Evolutionary conservation across 2,797 vertebrate genomes (phyloP).

Genomic region (Taeniopygia guttata): DNA sequence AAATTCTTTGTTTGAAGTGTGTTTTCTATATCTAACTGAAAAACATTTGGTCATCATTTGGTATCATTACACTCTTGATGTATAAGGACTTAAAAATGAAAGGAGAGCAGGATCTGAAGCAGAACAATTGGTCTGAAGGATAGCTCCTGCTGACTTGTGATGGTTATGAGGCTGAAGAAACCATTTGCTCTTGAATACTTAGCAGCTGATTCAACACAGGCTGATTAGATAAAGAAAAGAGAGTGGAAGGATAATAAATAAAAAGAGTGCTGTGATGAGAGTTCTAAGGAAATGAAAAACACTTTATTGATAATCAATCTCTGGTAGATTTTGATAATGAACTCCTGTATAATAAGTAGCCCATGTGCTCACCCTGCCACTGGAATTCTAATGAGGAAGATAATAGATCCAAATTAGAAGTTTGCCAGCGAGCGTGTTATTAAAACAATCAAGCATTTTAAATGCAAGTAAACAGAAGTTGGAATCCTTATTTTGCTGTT

Average conservation of each 20-base stretch:
- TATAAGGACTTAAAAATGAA: constrained; percentile 15
- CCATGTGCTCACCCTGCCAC: neutral
- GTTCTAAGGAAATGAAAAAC: constrained; percentile 51
- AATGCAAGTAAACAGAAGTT: constrained; percentile 23
- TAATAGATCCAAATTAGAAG: constrained; percentile 48
- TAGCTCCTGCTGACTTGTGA: neutral
- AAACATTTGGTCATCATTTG: neutral
- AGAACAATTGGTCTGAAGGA: constrained; percentile 12
- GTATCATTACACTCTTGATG: neutral
- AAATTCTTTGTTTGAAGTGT: neutral
- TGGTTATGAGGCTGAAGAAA: constrained; percentile 11
- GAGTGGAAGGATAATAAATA: constrained; percentile 47
- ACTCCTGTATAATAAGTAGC: constrained; percentile 50
- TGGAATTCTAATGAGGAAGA: constrained; percentile 48
- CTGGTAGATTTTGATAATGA: constrained; percentile 60
- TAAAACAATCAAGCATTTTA: constrained; percentile 72
- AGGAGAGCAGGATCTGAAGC: neutral
- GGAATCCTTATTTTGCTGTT: neutral
- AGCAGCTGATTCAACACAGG: constrained; percentile 42
- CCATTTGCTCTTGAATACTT: constrained; percentile 21
- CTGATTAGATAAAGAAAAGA: constrained; percentile 55
- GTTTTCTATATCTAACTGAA: neutral
- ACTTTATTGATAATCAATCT: constrained; percentile 59
- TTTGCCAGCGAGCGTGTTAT: constrained; percentile 49
- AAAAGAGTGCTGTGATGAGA: neutral